These are phyloP conservation scores for Heliornis fulica DNA, from an alignment of 2,113 vertebrate species.

Conservation along the genomic window DNA sequence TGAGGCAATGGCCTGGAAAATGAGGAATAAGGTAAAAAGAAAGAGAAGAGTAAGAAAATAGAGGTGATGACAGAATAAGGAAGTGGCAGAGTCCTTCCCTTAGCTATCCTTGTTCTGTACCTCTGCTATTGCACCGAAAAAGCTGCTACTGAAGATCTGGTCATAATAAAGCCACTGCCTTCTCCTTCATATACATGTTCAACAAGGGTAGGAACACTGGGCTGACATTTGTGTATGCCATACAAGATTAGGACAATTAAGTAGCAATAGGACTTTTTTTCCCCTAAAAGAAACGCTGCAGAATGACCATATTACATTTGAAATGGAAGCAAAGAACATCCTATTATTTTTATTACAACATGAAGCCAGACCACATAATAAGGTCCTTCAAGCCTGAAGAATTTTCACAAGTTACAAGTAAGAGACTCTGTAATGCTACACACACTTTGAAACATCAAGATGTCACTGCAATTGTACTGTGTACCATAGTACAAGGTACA, in stretches of 20 bases:
- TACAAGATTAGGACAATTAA: neutral
- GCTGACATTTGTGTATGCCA: neutral
- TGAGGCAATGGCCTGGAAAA: neutral
- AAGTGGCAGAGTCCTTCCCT: neutral
- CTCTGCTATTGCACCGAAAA: neutral
- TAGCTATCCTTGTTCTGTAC: neutral
- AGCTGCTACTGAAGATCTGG: neutral
- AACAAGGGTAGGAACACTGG: neutral
- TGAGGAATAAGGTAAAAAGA: neutral
- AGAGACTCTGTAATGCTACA: neutral
- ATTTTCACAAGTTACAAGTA: neutral
- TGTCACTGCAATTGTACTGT: neutral
- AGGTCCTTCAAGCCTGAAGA: neutral
- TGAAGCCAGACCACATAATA: neutral
- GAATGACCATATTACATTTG: neutral
- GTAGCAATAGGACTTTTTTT: neutral
- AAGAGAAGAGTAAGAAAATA: neutral
- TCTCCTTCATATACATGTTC: neutral
- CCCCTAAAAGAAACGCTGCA: neutral
- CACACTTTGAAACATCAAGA: neutral
- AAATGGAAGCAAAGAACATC: neutral
- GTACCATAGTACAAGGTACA: neutral
- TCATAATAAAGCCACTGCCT: neutral
- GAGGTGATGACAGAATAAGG: neutral
- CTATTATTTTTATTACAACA: neutral